A percentile compares a stretch with the other conserved stretches of the same genome.
Conservation (phyloP, 2,113 vertebrate species). For the Etheostoma cragini region DNA sequence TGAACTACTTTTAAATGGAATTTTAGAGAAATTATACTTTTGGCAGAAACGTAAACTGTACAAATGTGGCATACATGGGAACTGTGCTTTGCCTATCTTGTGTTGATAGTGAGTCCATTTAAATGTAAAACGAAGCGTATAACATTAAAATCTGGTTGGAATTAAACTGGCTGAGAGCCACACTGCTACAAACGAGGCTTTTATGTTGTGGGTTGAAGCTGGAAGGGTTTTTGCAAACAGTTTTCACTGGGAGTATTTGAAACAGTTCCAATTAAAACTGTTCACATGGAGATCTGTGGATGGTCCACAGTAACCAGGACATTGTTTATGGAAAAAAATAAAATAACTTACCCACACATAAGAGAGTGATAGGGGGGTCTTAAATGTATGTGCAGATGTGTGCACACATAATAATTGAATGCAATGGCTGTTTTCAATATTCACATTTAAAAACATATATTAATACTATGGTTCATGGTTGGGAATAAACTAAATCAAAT, state of each 20-base stretch:
- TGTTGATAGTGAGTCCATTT: not conserved
- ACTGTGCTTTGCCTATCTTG: not conserved
- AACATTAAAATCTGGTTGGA: conserved; percentile 27
- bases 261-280: conserved; percentile 19
- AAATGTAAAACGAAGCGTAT: conserved; percentile 16
- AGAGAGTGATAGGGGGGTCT: not conserved
- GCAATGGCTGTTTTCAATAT: not conserved
- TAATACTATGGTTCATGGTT: not conserved
- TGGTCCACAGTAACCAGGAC: conserved; percentile 18
- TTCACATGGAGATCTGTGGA: conserved; percentile 16
- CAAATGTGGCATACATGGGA: not conserved
- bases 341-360: not conserved
- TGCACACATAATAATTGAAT: not conserved
- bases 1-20: not conserved
- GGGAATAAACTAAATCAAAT: conserved; percentile 1
- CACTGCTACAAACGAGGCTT: conserved; percentile 8
- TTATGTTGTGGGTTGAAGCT: conserved; percentile 16
- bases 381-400: not conserved
- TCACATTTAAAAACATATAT: not conserved
- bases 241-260: conserved; percentile 31
- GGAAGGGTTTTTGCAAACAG: not conserved
- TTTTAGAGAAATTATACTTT: not conserved
- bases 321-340: conserved; percentile 22
- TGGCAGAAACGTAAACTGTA: not conserved
- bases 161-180: conserved; percentile 5